Percentiles rank a stretch among this genome's conserved stretches.
Evolutionary conservation across 2,113 vertebrate species (phyloP).

Genomic region (Crypturellus undulatus): DNA sequence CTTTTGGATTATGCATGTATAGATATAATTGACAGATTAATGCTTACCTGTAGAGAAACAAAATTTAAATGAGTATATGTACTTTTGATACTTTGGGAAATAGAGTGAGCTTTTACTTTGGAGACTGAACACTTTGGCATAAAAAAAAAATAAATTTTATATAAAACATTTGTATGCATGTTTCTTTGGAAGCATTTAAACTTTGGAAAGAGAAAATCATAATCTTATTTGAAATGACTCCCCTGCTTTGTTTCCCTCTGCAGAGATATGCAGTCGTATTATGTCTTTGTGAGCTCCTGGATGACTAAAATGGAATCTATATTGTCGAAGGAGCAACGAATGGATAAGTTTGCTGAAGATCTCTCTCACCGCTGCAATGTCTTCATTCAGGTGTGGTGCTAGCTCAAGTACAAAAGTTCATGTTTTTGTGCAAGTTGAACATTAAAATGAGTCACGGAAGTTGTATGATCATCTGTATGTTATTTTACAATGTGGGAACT

Average conservation of each 20-base stretch:
- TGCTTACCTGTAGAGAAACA: background rate
- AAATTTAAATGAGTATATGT: background rate
- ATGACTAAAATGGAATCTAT: constrained; percentile 99
- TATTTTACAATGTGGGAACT: background rate
- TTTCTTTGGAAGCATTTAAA: background rate
- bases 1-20: background rate
- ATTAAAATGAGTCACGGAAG: background rate
- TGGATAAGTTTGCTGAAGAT: constrained; percentile 90
- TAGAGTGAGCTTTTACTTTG: background rate
- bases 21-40: background rate
- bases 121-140: background rate
- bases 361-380: constrained; percentile 93
- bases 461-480: background rate
- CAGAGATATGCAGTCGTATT: constrained; percentile 98
- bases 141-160: too few relatives aligned
- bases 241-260: constrained; percentile 17
- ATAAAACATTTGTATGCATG: background rate
- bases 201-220: background rate
- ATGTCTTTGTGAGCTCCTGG: constrained; percentile 97
- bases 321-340: constrained; percentile 89
- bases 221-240: background rate
- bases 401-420: background rate
- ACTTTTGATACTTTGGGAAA: background rate
- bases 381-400: constrained; percentile 90
- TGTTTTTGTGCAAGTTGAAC: background rate